Conservation (phyloP, 2,797 vertebrate species). For the Stomatorhinus walkeri region DNA sequence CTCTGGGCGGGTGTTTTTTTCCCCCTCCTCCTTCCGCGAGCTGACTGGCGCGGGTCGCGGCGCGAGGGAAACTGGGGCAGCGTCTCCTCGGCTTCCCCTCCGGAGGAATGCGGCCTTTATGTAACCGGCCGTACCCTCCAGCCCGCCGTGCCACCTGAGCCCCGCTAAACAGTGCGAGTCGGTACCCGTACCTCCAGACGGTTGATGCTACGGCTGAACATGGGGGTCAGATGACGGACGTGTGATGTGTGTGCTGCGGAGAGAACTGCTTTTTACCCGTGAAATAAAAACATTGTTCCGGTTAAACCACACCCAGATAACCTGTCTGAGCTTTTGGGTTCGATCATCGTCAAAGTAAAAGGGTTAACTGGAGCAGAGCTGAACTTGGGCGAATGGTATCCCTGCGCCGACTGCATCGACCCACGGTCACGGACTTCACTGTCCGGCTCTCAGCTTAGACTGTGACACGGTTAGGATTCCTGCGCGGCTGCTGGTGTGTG, state of each 20-base stretch:
- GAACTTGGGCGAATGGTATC: background rate
- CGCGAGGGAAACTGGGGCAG: conserved; percentile 60
- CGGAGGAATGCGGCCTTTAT: conserved; percentile 50
- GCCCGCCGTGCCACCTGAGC: background rate
- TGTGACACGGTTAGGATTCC: background rate
- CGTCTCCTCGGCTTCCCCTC: conserved; percentile 30
- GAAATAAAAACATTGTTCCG: background rate
- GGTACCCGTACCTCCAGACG: background rate
- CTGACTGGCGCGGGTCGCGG: conserved; percentile 56
- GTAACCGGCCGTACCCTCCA: conserved; percentile 39
- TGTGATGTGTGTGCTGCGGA: background rate
- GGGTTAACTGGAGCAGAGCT: background rate
- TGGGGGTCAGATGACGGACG: background rate
- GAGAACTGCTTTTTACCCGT: background rate
- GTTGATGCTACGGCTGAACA: background rate
- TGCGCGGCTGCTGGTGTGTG: background rate
- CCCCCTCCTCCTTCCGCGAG: background rate
- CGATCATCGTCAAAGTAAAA: background rate
- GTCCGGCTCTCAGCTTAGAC: background rate
- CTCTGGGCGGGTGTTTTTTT: background rate
- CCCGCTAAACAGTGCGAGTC: background rate
- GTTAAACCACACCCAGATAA: background rate
- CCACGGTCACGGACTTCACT: background rate
- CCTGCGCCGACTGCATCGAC: background rate
- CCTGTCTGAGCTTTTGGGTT: background rate